Percentiles rank a stretch among this genome's conserved stretches.
These are phyloP conservation scores for Antennarius maculatus DNA, from an alignment of 2,797 vertebrate genomes.

Conservation along the genomic window DNA sequence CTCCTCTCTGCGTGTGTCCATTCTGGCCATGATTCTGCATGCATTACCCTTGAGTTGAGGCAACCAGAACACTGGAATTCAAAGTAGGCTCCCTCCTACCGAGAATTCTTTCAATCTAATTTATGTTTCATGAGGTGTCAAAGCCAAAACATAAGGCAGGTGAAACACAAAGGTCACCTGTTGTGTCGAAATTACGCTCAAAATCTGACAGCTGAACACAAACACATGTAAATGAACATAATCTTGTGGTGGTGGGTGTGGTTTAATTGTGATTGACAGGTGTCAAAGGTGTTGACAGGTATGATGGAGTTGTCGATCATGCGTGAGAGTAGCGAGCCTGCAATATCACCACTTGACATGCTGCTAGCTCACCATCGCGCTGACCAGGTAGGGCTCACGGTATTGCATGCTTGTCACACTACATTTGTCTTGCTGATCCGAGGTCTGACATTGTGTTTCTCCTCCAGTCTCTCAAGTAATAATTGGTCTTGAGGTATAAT, in stretches of 20 bases:
- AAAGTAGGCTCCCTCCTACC: constrained; percentile 63
- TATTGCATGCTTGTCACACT: constrained; percentile 63
- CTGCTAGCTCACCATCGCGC: constrained; percentile 57
- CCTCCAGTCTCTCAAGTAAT: constrained; percentile 69
- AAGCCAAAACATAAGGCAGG: constrained; percentile 56
- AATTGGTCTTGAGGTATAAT: constrained; percentile 72
- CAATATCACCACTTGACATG: constrained; percentile 49
- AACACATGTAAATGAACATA: constrained; percentile 31
- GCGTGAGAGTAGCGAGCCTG: constrained; percentile 32
- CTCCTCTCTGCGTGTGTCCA: constrained; percentile 70
- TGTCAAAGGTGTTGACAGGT: constrained; percentile 56
- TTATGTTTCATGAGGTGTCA: constrained; percentile 69
- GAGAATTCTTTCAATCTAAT: constrained; percentile 67
- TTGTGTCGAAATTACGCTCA: constrained; percentile 41
- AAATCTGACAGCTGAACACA: constrained; percentile 18
- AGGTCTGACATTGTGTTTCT: constrained; percentile 67
- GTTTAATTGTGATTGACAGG: constrained; percentile 58
- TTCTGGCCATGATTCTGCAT: constrained; percentile 72
- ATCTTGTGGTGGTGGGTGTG: constrained; percentile 11
- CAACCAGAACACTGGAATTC: constrained; percentile 68
- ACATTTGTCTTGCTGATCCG: constrained; percentile 45
- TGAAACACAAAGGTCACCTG: constrained; percentile 58
- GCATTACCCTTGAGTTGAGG: constrained; percentile 77
- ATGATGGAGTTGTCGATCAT: constrained; percentile 48
- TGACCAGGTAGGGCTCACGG: constrained; percentile 54